Base-by-base conservation (phyloP, 2,797 vertebrate species). In the Arctocebus calabarensis region DNA sequence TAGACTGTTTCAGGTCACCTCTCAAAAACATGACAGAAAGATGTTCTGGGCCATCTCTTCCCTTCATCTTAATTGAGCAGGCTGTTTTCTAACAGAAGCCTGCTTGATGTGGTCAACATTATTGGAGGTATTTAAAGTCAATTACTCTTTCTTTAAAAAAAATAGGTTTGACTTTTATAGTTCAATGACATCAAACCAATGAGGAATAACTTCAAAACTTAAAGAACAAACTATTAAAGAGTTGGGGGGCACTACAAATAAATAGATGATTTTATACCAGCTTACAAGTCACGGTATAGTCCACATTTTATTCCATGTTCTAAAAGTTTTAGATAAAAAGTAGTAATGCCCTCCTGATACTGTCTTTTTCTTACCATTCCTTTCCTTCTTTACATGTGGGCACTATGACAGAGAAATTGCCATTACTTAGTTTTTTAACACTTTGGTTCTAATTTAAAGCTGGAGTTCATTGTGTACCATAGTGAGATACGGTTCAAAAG, bases 1-100 rank as follows among this genome's bases (percentile, higher is more conserved):
- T n/a, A 95, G 77, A 45, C 78, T 94, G 43, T 95, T 91, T 90
- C 83, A 88, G 82, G 83, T 68, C 70, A 96, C 55, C 29, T 84
- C 68, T 92, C 95, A 97, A 94, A 91, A 57, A 96, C 66, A 82
- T 43, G 84, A 91, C 19, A 23, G 6, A 86, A 94, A 66, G 61
- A 89, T 64, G 9, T 43, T 85, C 84, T 92, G 84, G 25, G 73
- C 68, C 71, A 82, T 43, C 3, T 91, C 29, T 57, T 57, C 70
- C 95, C 57, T 78, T 64, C 93, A 62, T 70, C 93, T 87, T 57
- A 85, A 71, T 61, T 77, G 77, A 0, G 34, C 57, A 61, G 8
- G 7, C 43, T 37, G 52, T 70, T 45, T 91, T 87, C 40, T 1
- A 61, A 27, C 11, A 93, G 25, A 94, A 95, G 84, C 34, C 62